Evolutionary conservation across 2,888 invertebrate genomes (phyloP).

Genomic region (Luperina testacea): DNA sequence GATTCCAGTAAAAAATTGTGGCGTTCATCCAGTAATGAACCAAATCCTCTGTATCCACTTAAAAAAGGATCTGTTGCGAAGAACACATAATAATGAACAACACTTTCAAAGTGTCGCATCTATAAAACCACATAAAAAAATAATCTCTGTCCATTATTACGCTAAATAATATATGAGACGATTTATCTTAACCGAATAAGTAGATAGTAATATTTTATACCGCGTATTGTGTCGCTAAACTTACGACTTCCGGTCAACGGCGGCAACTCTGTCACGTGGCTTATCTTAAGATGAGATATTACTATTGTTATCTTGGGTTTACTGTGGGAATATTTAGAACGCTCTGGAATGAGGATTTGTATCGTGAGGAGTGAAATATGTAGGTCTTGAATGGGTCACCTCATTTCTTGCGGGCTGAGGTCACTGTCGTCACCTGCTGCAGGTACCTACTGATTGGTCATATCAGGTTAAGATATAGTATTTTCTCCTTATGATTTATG

Average conservation of each 20-base stretch:
- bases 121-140: constrained; percentile 49
- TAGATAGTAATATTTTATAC: constrained; percentile 81
- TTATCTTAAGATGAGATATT: constrained; percentile 72
- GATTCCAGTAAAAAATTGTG: neutral
- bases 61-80: too few species aligned
- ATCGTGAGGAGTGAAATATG: constrained; percentile 41
- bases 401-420: neutral
- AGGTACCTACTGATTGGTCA: neutral
- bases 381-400: constrained; percentile 41
- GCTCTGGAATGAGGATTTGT: constrained; percentile 53
- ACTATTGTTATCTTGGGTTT: constrained; percentile 65
- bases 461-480: neutral
- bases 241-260: constrained; percentile 80
- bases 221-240: constrained; percentile 75
- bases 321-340: constrained; percentile 65
- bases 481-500: too few species aligned
- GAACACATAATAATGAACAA: neutral
- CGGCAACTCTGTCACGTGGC: constrained; percentile 66
- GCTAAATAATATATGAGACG: constrained; percentile 86
- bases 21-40: neutral
- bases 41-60: neutral
- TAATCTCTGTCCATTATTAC: constrained; percentile 81
- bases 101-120: constrained; percentile 55
- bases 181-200: constrained; percentile 86
- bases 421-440: neutral